Base-by-base conservation (phyloP, 2,113 vertebrate genomes). In the Ammospiza caudacuta region DNA sequence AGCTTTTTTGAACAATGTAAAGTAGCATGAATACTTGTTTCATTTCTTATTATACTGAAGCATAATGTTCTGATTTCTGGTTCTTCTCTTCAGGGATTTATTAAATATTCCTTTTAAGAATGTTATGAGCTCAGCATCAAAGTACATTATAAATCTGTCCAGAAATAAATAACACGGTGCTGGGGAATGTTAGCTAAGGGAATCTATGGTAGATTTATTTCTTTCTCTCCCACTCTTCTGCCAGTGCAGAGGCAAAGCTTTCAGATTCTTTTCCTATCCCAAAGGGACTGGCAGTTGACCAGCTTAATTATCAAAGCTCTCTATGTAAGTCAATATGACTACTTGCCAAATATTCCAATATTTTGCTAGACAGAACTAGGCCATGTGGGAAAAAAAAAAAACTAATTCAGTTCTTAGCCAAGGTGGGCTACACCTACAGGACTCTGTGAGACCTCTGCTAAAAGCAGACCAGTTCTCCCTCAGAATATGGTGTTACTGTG, bases 101-200 rank as follows among this genome's bases (percentile, higher is more conserved):
- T 81, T 89, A 81, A 78, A 75, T 91, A 87, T 72, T 76, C 39
- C 33, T 81, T 95, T 96, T 58, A 84, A 70, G 57, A 87, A 91
- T 74, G 11, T 58, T 84, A 91, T 33, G n/a, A 87, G 31, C 27
- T 95, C 66, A 87, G 75, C 54, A 83, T 86, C 72, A 83, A 94
- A 88, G 70, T 76, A 89, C 25, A 21, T 88, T 73, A 77, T 88
- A 88, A 68, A 88, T 90, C 75, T 73, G 33, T 22, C 59, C 27
- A 51, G 19, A 80, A 78, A 76, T 85, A 94, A 87, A 95, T 92
- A 89, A 91, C 86, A 72, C 44, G 51, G 49, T n/a, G 35, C 37
- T 5, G 8, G 80, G 25, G 46, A 79, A 79, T 58, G 33, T 61
- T 86, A 91, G 79, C 46, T 87, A 83, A 79, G 52, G 52, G 74